Conservation (phyloP, 2,797 vertebrate species). For the Lerista edwardsae region DNA sequence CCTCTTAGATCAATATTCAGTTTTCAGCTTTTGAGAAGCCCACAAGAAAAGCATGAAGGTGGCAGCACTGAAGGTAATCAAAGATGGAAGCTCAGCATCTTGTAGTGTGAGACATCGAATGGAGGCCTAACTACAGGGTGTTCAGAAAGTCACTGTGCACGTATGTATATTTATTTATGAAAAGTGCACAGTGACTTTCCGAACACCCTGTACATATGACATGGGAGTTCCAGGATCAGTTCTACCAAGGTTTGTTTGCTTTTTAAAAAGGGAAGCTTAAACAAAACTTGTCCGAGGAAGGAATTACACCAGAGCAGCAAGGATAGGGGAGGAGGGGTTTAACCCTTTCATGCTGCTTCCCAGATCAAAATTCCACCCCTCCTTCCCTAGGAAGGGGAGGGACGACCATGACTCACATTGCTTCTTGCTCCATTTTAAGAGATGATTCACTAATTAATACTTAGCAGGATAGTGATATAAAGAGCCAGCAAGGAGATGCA, state of each 20-base stretch:
- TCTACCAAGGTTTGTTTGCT: no score
- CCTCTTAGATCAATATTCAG: neutral
- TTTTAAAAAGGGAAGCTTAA: no score
- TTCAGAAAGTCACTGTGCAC: no score
- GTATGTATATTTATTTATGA: no score
- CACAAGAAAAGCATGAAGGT: neutral
- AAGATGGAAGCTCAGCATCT: neutral
- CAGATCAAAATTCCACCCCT: neutral
- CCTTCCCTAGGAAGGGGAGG: neutral
- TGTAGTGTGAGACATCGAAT: no score
- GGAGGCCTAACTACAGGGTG: no score
- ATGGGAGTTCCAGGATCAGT: no score
- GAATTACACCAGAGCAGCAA: no score
- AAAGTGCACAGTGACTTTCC: no score
- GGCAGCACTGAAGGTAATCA: neutral
- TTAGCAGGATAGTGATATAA: neutral
- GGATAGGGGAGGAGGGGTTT: neutral
- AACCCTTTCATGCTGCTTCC: neutral
- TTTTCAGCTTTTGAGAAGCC: neutral
- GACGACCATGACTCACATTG: neutral
- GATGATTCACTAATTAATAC: constrained; percentile 16
- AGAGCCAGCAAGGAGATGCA: neutral
- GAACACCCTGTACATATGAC: no score
- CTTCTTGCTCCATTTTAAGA: neutral
- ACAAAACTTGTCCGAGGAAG: no score